These are phyloP conservation scores for Lordiphosa clarofinis DNA, from an alignment of 1,140 invertebrate genomes.

Conservation along the genomic window DNA sequence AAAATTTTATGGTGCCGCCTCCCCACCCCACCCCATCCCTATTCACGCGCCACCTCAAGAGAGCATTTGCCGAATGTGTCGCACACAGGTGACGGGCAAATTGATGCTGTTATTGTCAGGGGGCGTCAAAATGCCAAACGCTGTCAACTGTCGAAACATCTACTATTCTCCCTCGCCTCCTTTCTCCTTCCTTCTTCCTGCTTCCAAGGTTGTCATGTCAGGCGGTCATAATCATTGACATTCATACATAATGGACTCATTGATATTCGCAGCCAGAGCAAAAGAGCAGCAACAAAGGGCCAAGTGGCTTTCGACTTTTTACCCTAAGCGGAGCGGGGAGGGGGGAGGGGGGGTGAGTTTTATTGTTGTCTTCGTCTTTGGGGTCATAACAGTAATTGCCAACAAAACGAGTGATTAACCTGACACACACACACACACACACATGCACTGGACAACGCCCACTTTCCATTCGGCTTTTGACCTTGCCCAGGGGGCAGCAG, in stretches of 20 bases:
- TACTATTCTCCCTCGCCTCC: slow-evolving; percentile 11
- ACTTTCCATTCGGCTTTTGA: slow-evolving; percentile 30
- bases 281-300: slow-evolving; percentile 53
- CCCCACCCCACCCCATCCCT: too few species aligned
- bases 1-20: slow-evolving; percentile 60
- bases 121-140: slow-evolving; percentile 48
- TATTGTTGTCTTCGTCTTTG: slow-evolving; percentile 51
- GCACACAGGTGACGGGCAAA: slow-evolving; percentile 66
- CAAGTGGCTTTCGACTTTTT: slow-evolving; percentile 52
- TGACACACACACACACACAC: slow-evolving; percentile 39
- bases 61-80: slow-evolving; percentile 44
- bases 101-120: slow-evolving; percentile 70
- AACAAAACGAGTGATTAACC: slow-evolving; percentile 75
- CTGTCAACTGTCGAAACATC: slow-evolving; percentile 46
- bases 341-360: slow-evolving; percentile 1
- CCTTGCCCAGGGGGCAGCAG: slow-evolving; percentile 38
- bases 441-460: slow-evolving; percentile 27
- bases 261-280: slow-evolving; percentile 57
- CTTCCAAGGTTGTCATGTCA: slow-evolving; percentile 71
- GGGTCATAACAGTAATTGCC: slow-evolving; percentile 70
- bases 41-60: slow-evolving; percentile 10
- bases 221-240: slow-evolving; percentile 68
- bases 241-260: slow-evolving; percentile 75
- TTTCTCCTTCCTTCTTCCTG: too few species aligned
- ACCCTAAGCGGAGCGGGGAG: not conserved